A percentile compares a stretch with the other conserved stretches of the same genome.
These are phyloP conservation scores for Folsomia manolachei DNA, from an alignment of 2,888 invertebrate species.

Conservation along the genomic window DNA sequence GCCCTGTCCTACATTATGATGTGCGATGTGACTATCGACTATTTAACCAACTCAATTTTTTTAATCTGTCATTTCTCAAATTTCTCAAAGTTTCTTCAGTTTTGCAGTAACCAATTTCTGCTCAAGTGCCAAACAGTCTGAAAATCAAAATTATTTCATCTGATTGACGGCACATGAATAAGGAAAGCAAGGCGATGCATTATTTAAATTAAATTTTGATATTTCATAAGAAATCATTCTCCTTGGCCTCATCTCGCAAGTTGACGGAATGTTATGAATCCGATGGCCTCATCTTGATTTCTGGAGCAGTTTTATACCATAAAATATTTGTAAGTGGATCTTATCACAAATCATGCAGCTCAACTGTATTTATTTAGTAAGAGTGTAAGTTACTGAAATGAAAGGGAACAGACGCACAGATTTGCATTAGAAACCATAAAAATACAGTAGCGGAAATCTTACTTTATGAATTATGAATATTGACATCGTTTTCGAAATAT, in stretches of 20 bases:
- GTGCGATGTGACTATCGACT: too few species aligned
- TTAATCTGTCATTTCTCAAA: too few species aligned
- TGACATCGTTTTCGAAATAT: too few species aligned
- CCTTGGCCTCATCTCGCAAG: background rate
- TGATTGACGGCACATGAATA: too few species aligned
- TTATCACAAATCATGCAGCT: background rate
- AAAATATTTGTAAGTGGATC: background rate
- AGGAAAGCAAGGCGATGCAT: too few species aligned
- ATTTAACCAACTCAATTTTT: too few species aligned
- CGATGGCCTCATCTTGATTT: too few species aligned
- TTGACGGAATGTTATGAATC: background rate
- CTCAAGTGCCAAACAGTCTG: background rate
- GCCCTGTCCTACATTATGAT: too few species aligned
- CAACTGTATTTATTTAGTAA: too few species aligned
- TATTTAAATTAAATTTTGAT: background rate
- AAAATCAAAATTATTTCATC: background rate
- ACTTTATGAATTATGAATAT: background rate
- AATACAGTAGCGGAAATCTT: background rate
- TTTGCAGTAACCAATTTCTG: background rate
- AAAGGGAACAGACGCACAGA: background rate
- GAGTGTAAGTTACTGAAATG: too few species aligned
- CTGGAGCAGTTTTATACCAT: background rate
- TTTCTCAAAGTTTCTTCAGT: background rate
- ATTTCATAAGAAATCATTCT: background rate
- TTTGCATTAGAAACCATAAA: background rate